phyloP scores from a whole-genome alignment of 2,113 vertebrate genomes.

The Bombycilla garrulus region DNA sequence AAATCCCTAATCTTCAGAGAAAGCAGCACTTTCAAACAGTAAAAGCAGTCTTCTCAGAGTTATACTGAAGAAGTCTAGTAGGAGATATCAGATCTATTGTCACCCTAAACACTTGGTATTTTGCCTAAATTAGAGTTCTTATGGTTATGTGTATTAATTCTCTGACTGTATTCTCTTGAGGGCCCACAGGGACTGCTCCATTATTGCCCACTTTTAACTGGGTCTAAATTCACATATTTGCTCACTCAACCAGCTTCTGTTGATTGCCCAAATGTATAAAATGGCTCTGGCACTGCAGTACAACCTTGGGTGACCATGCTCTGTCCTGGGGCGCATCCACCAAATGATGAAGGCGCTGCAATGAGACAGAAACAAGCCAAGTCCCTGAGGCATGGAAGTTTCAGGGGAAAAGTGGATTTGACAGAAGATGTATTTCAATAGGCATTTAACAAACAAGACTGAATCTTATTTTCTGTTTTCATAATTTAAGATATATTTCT shows the following conservation, averaged over 20 bases:
- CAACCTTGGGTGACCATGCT: accelerated
- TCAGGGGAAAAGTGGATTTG: neutral
- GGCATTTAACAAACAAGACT: neutral
- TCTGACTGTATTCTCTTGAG: neutral
- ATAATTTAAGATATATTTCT: neutral
- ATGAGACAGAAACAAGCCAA: neutral
- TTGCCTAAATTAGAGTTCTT: neutral
- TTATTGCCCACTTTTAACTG: neutral
- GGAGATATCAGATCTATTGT: neutral
- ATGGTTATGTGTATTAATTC: neutral
- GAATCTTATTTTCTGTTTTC: neutral
- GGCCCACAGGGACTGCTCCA: neutral
- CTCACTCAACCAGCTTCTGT: neutral
- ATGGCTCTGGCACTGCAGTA: neutral
- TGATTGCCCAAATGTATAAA: neutral
- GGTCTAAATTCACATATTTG: neutral
- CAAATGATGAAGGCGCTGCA: neutral
- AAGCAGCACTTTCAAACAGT: neutral
- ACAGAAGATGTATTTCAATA: neutral
- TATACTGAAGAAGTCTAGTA: neutral
- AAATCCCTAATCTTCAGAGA: neutral
- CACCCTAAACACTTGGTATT: neutral
- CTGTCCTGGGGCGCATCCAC: neutral
- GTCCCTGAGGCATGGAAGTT: neutral
- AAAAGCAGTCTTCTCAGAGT: neutral